Evolutionary conservation across 2,797 vertebrate species (phyloP).

Genomic region (Atherinosoma microstoma): DNA sequence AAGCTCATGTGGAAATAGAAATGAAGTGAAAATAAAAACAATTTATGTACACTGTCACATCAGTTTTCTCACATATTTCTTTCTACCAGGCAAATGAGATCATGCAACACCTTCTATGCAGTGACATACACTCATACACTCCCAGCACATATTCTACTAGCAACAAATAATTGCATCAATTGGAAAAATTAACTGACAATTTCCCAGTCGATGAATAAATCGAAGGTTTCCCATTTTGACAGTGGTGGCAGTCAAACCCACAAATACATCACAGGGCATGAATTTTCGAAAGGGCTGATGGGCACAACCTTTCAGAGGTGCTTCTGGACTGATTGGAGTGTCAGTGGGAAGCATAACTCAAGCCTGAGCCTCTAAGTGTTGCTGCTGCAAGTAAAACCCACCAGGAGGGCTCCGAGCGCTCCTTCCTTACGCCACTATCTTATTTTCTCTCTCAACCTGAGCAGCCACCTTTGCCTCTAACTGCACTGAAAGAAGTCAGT

Average conservation of each 20-base stretch:
- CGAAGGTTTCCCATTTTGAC: constrained; percentile 28
- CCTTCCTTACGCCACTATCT: constrained; percentile 33
- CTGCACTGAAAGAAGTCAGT: constrained; percentile 59
- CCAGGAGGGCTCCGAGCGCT: constrained; percentile 60
- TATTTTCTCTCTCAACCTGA: constrained; percentile 32
- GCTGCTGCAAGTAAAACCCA: constrained; percentile 66
- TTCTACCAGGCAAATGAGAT: constrained; percentile 44
- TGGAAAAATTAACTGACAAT: constrained; percentile 26
- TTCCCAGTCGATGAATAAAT: constrained; percentile 25
- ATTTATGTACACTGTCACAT: constrained; percentile 38
- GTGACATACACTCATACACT: constrained; percentile 40
- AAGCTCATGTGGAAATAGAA: constrained; percentile 45
- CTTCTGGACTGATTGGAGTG: constrained; percentile 75
- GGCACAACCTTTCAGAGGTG: constrained; percentile 51
- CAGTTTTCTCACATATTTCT: constrained; percentile 45
- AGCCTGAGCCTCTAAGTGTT: constrained; percentile 49
- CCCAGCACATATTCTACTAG: constrained; percentile 17
- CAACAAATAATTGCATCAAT: constrained; percentile 24
- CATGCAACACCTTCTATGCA: constrained; percentile 45
- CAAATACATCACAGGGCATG: constrained; percentile 43
- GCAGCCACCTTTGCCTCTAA: constrained; percentile 43
- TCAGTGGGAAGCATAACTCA: constrained; percentile 70
- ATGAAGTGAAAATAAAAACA: constrained; percentile 37
- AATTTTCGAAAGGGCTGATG: constrained; percentile 41
- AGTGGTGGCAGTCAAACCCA: constrained; percentile 16